phyloP scores from a whole-genome alignment of 1,140 invertebrate species.

The Papilio polytes region DNA sequence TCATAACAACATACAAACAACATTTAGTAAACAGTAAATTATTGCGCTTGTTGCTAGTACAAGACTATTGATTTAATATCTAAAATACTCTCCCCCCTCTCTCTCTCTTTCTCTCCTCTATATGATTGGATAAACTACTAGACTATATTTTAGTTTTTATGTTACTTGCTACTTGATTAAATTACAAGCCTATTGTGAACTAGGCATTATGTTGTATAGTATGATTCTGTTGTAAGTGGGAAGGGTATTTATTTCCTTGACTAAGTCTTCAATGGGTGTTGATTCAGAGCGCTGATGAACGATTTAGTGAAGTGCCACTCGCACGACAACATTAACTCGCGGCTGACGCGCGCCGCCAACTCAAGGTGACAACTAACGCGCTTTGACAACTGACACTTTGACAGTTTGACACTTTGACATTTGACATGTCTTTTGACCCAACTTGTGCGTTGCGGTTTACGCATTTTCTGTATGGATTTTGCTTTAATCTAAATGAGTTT shows the following conservation, averaged over 20 bases:
- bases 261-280: slow-evolving; percentile 38
- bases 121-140: too few species aligned
- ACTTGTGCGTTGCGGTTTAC: neutral
- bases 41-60: neutral
- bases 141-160: too few species aligned
- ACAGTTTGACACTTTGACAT: slow-evolving; percentile 28
- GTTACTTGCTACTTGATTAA: too few species aligned
- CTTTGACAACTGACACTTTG: neutral
- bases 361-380: slow-evolving; percentile 64
- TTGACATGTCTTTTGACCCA: slow-evolving; percentile 25
- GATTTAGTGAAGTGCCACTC: slow-evolving; percentile 75
- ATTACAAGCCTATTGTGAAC: too few species aligned
- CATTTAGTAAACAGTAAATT: too few species aligned
- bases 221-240: neutral
- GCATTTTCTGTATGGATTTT: neutral
- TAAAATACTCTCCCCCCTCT: too few species aligned
- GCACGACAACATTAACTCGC: slow-evolving; percentile 76
- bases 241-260: neutral
- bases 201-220: too few species aligned
- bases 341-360: slow-evolving; percentile 50
- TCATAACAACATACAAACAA: neutral
- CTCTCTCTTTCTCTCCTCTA: too few species aligned
- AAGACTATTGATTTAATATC: too few species aligned
- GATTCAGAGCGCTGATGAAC: slow-evolving; percentile 55
- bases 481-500: neutral